phyloP scores from a whole-genome alignment of 2,797 vertebrate species.

The Rhyacichthys aspro region DNA sequence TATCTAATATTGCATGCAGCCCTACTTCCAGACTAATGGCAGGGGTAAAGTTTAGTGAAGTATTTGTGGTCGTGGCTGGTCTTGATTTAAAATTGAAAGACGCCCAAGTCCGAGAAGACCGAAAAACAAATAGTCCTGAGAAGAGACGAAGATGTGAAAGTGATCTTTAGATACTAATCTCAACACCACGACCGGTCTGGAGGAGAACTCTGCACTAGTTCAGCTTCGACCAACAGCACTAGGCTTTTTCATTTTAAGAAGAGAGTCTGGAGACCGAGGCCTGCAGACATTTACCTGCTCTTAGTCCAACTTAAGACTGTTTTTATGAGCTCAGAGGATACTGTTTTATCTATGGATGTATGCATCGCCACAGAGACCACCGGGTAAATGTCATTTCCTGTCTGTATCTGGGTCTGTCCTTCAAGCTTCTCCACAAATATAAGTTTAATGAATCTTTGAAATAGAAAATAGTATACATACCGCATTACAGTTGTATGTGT shows the following conservation, averaged over 20 bases:
- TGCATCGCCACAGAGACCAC: conserved; percentile 19
- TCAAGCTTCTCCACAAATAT: not conserved
- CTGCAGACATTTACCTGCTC: conserved; percentile 43
- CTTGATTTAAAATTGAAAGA: too few species aligned
- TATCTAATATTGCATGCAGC: too few species aligned
- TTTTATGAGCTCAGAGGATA: conserved; percentile 66
- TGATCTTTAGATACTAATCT: too few species aligned
- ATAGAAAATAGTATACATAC: not conserved
- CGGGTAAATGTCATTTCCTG: conserved; percentile 50
- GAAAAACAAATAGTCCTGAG: too few species aligned
- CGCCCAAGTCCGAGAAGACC: too few species aligned
- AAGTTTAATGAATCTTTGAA: not conserved
- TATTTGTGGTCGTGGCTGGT: too few species aligned
- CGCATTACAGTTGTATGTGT: too few species aligned
- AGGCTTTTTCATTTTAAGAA: conserved; percentile 66
- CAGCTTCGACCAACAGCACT: conserved; percentile 9
- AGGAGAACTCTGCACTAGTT: conserved; percentile 11
- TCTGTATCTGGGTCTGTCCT: conserved; percentile 37
- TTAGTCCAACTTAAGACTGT: conserved; percentile 65
- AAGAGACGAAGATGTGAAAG: too few species aligned
- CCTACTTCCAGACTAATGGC: too few species aligned
- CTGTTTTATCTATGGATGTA: conserved; percentile 29
- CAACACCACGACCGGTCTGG: too few species aligned
- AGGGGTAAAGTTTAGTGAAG: too few species aligned
- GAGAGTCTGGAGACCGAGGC: conserved; percentile 47